A percentile compares a stretch with the other conserved stretches of the same genome.
Conservation (phyloP, 2,888 invertebrate genomes). For the Chrysomela aeneicollis region DNA sequence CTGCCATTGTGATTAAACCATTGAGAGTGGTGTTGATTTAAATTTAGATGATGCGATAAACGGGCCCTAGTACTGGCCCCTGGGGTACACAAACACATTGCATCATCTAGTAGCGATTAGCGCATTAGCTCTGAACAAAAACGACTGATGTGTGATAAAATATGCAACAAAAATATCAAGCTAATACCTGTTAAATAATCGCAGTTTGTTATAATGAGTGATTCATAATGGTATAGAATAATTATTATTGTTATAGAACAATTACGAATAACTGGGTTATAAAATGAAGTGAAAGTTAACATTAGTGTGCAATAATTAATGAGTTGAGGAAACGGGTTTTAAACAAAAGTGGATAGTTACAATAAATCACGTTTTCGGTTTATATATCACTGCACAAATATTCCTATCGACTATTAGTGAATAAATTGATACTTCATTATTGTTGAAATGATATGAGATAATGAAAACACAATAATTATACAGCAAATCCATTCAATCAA, state of each 20-base stretch:
- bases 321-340: constrained; percentile 18
- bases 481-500: too few relatives aligned
- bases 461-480: too few relatives aligned
- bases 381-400: not conserved
- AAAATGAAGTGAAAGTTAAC: constrained; percentile 34
- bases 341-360: constrained; percentile 7
- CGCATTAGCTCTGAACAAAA: too few relatives aligned
- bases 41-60: not conserved
- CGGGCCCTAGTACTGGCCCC: not conserved
- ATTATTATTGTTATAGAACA: constrained; percentile 30
- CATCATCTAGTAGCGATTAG: not conserved
- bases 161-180: constrained; percentile 2
- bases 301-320: constrained; percentile 11
- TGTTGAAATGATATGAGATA: not conserved
- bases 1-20: not conserved
- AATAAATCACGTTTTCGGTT: constrained; percentile 1
- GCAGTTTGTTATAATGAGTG: constrained; percentile 25
- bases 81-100: not conserved
- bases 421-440: not conserved
- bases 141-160: not conserved
- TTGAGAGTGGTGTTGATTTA: not conserved
- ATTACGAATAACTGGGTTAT: constrained; percentile 34
- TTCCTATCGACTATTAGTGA: not conserved
- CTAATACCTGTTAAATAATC: constrained; percentile 16
- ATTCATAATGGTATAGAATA: constrained; percentile 28